phyloP scores from a whole-genome alignment of 2,888 invertebrate species.

The Arrhopalites spinosus region DNA sequence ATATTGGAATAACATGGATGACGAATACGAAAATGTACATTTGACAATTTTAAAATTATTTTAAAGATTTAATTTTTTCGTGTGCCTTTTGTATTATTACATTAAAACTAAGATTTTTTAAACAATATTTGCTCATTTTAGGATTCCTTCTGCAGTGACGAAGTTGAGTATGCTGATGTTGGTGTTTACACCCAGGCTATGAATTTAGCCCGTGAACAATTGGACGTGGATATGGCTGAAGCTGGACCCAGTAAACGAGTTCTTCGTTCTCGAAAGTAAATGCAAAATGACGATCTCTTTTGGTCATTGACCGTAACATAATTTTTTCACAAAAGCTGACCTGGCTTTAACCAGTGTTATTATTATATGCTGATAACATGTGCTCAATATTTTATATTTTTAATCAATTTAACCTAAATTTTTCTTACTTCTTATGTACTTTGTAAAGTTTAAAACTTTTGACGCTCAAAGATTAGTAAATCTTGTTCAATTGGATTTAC shows the following conservation, averaged over 20 bases:
- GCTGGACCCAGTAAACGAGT: background rate
- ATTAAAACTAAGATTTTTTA: background rate
- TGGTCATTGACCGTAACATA: background rate
- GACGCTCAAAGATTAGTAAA: too few species aligned
- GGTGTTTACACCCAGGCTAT: slow-evolving; percentile 54
- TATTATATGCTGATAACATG: too few species aligned
- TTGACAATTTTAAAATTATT: background rate
- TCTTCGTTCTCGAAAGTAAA: slow-evolving; percentile 21
- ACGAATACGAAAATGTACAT: background rate
- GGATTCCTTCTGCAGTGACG: slow-evolving; percentile 72
- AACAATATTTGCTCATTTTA: too few species aligned
- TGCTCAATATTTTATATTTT: too few species aligned
- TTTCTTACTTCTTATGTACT: too few species aligned
- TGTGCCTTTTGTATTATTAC: background rate
- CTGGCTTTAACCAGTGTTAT: too few species aligned
- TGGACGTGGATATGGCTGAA: slow-evolving; percentile 24
- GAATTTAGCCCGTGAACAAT: slow-evolving; percentile 45
- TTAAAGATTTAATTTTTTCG: too few species aligned
- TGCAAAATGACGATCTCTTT: too few species aligned
- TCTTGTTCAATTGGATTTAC: too few species aligned
- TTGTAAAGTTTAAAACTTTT: too few species aligned
- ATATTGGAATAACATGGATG: slow-evolving; percentile 19
- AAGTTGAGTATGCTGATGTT: slow-evolving; percentile 58
- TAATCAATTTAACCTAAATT: too few species aligned
- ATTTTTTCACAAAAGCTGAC: too few species aligned